A percentile compares a stretch with the other conserved stretches of the same genome.
These are phyloP conservation scores for Mesorhabditis spiculigera DNA, from an alignment of 2,888 invertebrate species.

Conservation along the genomic window DNA sequence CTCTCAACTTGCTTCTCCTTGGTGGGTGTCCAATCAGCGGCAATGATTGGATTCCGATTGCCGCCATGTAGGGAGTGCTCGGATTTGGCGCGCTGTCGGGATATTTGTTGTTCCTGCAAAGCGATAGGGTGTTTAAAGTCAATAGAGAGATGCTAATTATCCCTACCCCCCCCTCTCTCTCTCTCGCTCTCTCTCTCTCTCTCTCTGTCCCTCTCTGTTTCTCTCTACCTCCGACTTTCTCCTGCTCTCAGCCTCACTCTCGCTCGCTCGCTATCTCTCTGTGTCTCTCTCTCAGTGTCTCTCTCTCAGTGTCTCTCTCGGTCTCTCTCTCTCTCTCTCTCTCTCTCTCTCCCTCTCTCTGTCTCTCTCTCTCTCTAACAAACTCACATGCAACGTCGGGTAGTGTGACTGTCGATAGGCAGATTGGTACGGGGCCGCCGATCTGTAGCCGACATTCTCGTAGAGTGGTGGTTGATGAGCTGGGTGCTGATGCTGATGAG, in stretches of 20 bases:
- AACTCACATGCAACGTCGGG: conserved; percentile 46
- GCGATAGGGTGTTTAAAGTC: not conserved
- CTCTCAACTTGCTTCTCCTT: not conserved
- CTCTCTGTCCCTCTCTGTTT: not conserved
- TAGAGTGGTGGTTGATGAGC: conserved; percentile 9
- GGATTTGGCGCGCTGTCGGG: conserved; percentile 25
- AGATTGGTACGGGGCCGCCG: conserved; percentile 48
- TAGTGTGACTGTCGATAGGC: conserved; percentile 53
- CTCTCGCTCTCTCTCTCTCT: not conserved
- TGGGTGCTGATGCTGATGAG: not conserved
- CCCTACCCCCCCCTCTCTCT: too few species aligned
- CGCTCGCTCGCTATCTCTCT: not conserved
- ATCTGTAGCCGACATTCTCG: conserved; percentile 55
- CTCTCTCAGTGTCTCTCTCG: not conserved
- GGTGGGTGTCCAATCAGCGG: not conserved
- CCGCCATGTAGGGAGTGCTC: conserved; percentile 10
- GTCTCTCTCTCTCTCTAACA: not conserved
- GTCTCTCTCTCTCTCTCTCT: not conserved
- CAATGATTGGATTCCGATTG: not conserved
- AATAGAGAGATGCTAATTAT: too few species aligned
- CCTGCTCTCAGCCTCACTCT: too few species aligned
- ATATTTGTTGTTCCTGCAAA: conserved; percentile 23
- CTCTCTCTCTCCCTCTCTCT: not conserved
- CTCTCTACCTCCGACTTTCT: not conserved
- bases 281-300: not conserved